These are phyloP conservation scores for Orchesellides sinensis DNA, from an alignment of 2,888 invertebrate species.

Conservation along the genomic window DNA sequence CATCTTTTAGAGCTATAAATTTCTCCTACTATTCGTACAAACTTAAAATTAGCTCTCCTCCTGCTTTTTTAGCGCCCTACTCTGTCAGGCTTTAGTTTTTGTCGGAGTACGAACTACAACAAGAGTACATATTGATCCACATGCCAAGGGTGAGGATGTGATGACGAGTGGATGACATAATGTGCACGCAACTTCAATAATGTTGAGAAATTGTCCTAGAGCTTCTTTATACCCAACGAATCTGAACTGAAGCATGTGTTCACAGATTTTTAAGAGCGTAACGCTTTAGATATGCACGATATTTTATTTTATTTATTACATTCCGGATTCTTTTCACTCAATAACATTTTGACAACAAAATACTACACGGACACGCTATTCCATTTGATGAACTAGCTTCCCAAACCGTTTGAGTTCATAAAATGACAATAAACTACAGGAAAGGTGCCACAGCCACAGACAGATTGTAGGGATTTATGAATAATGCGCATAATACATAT, in stretches of 20 bases:
- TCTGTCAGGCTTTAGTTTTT: too few species aligned
- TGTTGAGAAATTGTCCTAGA: constrained; percentile 12
- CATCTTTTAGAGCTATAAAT: too few species aligned
- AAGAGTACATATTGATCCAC: too few species aligned
- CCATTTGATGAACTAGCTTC: background rate
- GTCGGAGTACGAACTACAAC: too few species aligned
- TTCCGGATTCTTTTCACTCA: constrained; percentile 38
- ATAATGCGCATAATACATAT: background rate
- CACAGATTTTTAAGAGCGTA: background rate
- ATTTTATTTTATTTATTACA: constrained; percentile 33
- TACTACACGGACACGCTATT: background rate
- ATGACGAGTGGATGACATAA: background rate
- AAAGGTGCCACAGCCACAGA: background rate
- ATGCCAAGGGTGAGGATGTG: too few species aligned
- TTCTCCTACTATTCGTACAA: too few species aligned
- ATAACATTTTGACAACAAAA: background rate
- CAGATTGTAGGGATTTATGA: background rate
- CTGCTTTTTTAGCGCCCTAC: too few species aligned
- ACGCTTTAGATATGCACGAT: too few species aligned
- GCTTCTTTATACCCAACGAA: background rate
- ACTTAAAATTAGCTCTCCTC: too few species aligned
- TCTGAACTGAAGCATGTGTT: background rate
- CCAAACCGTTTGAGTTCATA: constrained; percentile 13
- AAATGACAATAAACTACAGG: constrained; percentile 11
- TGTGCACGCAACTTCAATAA: background rate